phyloP scores from a whole-genome alignment of 1,140 invertebrate genomes.

The Drosophila oshimai region DNA sequence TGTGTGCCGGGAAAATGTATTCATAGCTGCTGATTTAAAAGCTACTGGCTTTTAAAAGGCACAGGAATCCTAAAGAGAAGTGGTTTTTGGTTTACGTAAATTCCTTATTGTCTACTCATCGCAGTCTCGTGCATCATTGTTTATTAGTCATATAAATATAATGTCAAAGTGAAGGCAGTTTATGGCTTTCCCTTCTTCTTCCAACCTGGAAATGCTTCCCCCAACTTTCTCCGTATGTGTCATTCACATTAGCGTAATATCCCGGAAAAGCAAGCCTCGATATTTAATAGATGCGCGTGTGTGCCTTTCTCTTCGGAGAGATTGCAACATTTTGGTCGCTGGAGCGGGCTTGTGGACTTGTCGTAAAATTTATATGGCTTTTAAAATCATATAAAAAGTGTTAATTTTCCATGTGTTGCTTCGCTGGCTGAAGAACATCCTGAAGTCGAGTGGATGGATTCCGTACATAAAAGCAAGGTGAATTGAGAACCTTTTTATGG shows the following conservation, averaged over 20 bases:
- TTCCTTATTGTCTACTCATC: constrained; percentile 34
- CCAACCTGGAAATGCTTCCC: neutral
- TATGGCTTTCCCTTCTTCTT: constrained; percentile 28
- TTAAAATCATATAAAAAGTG: constrained; percentile 79
- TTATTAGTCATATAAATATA: constrained; percentile 74
- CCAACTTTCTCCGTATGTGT: constrained; percentile 4
- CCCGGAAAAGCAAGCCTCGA: constrained; percentile 50
- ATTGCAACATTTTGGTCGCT: constrained; percentile 21
- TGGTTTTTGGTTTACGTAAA: constrained; percentile 1
- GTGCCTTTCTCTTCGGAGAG: neutral
- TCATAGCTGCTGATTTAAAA: constrained; percentile 42
- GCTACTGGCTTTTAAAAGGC: constrained; percentile 1
- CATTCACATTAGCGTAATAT: constrained; percentile 71
- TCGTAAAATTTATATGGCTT: constrained; percentile 74
- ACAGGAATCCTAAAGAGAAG: neutral
- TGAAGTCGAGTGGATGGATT: constrained; percentile 13
- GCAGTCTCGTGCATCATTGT: constrained; percentile 47
- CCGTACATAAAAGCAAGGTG: constrained; percentile 54
- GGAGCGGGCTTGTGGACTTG: constrained; percentile 23
- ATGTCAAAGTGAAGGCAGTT: constrained; percentile 46
- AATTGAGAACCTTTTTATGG: constrained; percentile 56
- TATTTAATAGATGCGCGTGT: constrained; percentile 53
- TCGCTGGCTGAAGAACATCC: neutral
- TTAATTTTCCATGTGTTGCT: constrained; percentile 76
- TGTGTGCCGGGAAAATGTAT: constrained; percentile 3